These are phyloP conservation scores for Diglossa cyanea DNA, from an alignment of 2,797 vertebrate species.

Conservation along the genomic window DNA sequence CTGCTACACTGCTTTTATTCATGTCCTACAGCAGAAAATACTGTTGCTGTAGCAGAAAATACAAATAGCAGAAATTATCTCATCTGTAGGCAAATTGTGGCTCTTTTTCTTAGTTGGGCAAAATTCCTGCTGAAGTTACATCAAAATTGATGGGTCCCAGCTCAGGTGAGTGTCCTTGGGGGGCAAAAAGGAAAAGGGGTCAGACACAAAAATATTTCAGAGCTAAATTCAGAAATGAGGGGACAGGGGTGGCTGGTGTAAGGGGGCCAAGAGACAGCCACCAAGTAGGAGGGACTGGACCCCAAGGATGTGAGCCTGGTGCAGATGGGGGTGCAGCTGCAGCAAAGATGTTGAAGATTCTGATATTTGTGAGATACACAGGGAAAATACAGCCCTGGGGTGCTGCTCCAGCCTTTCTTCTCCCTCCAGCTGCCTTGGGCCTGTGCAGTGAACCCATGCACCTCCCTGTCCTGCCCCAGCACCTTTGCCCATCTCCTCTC, in stretches of 20 bases:
- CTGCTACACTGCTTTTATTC: neutral
- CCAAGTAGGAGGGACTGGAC: accelerated
- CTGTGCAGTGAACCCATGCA: accelerated
- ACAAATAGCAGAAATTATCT: neutral
- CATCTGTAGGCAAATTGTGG: neutral
- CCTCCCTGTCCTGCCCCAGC: neutral
- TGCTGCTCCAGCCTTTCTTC: neutral
- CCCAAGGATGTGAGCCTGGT: neutral
- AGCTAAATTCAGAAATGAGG: neutral
- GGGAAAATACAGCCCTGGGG: neutral
- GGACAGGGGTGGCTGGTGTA: neutral
- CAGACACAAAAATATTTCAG: neutral
- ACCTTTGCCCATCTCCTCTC: neutral
- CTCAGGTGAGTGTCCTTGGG: neutral
- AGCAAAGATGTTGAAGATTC: neutral
- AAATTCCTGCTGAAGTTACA: neutral
- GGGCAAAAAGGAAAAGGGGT: neutral
- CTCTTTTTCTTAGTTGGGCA: neutral
- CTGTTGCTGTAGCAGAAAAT: neutral
- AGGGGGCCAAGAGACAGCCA: neutral
- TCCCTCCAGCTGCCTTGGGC: neutral
- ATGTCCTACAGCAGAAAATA: neutral
- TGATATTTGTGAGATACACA: neutral
- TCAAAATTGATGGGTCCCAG: neutral
- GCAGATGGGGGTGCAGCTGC: neutral